These are phyloP conservation scores for Erythrocebus patas DNA, from an alignment of 2,113 vertebrate species.

Conservation along the genomic window DNA sequence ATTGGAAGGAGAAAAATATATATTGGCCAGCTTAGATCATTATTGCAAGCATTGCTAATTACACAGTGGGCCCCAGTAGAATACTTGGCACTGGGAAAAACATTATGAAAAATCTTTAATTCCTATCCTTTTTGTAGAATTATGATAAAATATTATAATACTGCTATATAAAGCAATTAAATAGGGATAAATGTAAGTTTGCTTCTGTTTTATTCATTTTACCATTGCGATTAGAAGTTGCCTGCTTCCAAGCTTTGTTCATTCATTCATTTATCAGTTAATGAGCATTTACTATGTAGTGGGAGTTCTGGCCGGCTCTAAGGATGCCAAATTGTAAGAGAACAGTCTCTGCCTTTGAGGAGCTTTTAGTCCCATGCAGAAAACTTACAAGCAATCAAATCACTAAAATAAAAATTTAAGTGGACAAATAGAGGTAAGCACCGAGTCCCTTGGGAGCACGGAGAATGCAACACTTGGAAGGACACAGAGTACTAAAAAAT, in stretches of 20 bases:
- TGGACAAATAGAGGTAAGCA: not conserved
- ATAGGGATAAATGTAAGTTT: slow-evolving; percentile 40
- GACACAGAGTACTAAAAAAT: not conserved
- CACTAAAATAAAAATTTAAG: slow-evolving; percentile 8
- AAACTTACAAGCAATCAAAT: not conserved
- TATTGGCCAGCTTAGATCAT: slow-evolving; percentile 5
- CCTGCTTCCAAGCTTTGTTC: not conserved
- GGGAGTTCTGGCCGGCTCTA: not conserved
- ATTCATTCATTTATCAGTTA: slow-evolving; percentile 11
- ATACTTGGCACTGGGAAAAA: slow-evolving; percentile 32
- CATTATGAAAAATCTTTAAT: slow-evolving; percentile 49
- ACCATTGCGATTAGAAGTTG: slow-evolving; percentile 29
- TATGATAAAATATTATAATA: slow-evolving; percentile 40
- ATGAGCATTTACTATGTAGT: not conserved
- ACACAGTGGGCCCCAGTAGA: not conserved
- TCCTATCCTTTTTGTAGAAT: slow-evolving; percentile 50
- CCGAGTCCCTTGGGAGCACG: not conserved
- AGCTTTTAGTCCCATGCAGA: not conserved
- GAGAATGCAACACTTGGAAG: not conserved
- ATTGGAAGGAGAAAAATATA: slow-evolving; percentile 41
- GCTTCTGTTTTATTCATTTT: slow-evolving; percentile 37
- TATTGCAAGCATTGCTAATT: slow-evolving; percentile 24
- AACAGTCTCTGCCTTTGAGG: not conserved
- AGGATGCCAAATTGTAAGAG: not conserved
- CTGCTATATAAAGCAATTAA: slow-evolving; percentile 58